These are phyloP conservation scores for Gadopsis bispinosus DNA, from an alignment of 2,797 vertebrate species.

Conservation along the genomic window DNA sequence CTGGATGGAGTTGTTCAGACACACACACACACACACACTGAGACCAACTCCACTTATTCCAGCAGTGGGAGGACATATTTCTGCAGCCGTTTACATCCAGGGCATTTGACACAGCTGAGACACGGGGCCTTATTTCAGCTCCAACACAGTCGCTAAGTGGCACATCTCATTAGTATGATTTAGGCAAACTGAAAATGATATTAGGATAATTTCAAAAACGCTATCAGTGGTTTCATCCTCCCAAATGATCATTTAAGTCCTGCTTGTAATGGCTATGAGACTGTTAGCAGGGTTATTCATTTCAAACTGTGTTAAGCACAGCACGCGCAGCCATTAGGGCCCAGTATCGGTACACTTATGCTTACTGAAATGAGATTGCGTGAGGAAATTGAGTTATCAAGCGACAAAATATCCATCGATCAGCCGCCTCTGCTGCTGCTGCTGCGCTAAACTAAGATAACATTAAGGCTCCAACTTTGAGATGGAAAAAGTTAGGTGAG, in stretches of 20 bases:
- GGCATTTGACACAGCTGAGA: constrained; percentile 50
- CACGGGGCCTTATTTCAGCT: constrained; percentile 55
- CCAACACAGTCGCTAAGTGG: constrained; percentile 67
- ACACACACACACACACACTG: constrained; percentile 25
- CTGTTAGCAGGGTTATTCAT: constrained; percentile 82
- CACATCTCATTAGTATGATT: constrained; percentile 80
- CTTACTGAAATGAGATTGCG: constrained; percentile 69
- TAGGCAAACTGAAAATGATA: constrained; percentile 73
- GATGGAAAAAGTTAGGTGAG: constrained; percentile 50
- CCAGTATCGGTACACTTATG: constrained; percentile 63
- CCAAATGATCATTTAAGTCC: constrained; percentile 79
- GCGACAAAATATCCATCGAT: constrained; percentile 60
- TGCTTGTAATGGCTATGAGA: constrained; percentile 80
- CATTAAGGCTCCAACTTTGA: constrained; percentile 54
- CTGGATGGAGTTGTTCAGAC: constrained; percentile 41
- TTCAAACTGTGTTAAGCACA: constrained; percentile 86
- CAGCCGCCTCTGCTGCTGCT: constrained; percentile 50
- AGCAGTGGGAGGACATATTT: constrained; percentile 66
- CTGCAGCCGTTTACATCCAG: constrained; percentile 44
- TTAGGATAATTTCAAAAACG: constrained; percentile 74
- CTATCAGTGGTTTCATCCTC: constrained; percentile 75
- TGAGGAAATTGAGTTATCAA: constrained; percentile 67
- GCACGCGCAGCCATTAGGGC: constrained; percentile 77
- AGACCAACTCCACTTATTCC: constrained; percentile 50
- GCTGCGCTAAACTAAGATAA: constrained; percentile 21